Conservation (phyloP, 2,888 invertebrate species). For the Drosophila yooni region DNA sequence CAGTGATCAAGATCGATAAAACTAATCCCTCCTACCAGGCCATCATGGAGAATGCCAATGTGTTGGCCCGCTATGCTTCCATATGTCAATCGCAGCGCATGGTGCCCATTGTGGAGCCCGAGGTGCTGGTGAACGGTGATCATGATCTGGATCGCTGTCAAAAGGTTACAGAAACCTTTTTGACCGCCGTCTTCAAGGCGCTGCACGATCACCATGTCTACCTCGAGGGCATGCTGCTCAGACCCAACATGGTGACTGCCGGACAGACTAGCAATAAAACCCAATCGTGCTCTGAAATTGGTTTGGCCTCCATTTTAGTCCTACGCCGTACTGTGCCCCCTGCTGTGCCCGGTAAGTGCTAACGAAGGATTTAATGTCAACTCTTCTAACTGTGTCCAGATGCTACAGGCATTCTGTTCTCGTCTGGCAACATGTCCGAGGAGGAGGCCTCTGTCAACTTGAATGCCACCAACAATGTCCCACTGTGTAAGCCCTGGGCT, state of each 20-base stretch:
- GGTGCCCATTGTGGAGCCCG: constrained; percentile 99
- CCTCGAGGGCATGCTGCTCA: constrained; percentile 98
- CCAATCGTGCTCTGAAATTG: constrained; percentile 92
- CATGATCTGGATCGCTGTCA: constrained; percentile 97
- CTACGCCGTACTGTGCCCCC: constrained; percentile 96
- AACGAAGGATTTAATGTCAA: neutral
- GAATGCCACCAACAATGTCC: constrained; percentile 96
- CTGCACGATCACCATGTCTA: constrained; percentile 98
- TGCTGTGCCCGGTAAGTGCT: constrained; percentile 93
- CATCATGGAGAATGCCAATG: constrained; percentile 97
- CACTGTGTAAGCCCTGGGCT: constrained; percentile 96
- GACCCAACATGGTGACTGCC: constrained; percentile 99
- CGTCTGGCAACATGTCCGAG: constrained; percentile 99
- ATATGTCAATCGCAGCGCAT: constrained; percentile 98
- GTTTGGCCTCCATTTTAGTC: constrained; percentile 96
- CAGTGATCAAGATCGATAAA: constrained; percentile 96
- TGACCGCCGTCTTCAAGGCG: constrained; percentile 98
- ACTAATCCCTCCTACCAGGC: constrained; percentile 95
- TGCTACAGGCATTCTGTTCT: constrained; percentile 94
- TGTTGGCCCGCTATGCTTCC: constrained; percentile 97
- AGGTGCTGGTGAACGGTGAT: constrained; percentile 98
- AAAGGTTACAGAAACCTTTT: constrained; percentile 96
- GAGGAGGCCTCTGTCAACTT: constrained; percentile 98
- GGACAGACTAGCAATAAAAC: constrained; percentile 92
- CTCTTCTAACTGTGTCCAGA: neutral